Evolutionary conservation across 2,888 invertebrate species (phyloP), one percentile per base, ranked within the genome.

Genomic region (Polietes domitor): DNA sequence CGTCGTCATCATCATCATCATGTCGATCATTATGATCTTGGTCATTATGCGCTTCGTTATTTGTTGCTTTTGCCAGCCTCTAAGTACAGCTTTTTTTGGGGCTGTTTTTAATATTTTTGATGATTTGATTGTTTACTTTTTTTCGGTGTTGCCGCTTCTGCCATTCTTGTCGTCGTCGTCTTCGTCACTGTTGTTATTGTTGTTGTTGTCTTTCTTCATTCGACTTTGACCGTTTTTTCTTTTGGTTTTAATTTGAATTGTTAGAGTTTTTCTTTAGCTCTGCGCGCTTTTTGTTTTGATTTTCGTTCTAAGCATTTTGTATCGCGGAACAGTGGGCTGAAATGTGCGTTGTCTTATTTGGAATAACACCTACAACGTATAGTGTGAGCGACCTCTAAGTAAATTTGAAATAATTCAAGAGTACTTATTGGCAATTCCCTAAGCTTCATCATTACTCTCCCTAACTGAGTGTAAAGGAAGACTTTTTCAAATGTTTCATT

Each of bases 101-200:
- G 47, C 15, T 17, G 47, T 63, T 73, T 81, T 83, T 84, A 72
- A 24, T 75, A 47, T 80, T 76, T 78, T 86, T 87, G 80, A 74
- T 73, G 80, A 81, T 86, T 86, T 86, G 77, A 83, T 87, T 85
- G 80, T 85, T 79, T 71, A 71, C 83, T 85, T 68, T 68, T 76
- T 63, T 12, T 53, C 50, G 43, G n/a, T 12, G 28, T 47, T 63
- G 47, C 37, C 50, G 78, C 32, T 71, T 72, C 79, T 63, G 55
- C 26, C 28, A 26, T 61, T 61, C 61, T 61, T 12, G 58, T 58
- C 26, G 50, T 3, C 26, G 41, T n/a, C 17, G n/a, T 26, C 15
- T 1, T 15, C 21, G 28, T 26, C 21, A 1, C n/a, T 61, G 61
- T 15, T 26, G 5, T 19, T 58, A 12, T 55, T 58, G 17, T 74